Percentiles rank a stretch among this genome's conserved stretches.
Conservation (phyloP, 2,888 invertebrate species). For the Drosophila paranaensis region DNA sequence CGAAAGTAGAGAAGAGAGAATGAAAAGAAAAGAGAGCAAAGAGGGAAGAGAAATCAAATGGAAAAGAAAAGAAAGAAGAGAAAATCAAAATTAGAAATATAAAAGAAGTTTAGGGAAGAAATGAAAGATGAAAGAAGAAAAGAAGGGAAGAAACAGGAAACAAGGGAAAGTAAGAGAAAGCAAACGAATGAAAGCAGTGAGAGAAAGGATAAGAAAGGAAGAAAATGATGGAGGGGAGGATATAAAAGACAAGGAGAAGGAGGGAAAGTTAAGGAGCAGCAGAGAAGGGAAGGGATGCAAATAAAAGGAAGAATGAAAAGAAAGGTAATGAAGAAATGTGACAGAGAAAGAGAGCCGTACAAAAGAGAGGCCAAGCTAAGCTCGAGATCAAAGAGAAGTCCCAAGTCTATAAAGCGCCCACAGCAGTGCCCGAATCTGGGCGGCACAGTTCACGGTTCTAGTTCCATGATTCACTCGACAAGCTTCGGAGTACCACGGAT, state of each 20-base stretch:
- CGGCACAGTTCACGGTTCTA: background rate
- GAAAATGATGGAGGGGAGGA: background rate
- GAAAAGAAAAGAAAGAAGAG: background rate
- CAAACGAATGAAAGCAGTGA: background rate
- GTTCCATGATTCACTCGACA: background rate
- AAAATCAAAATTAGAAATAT: too few relatives aligned
- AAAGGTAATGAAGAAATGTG: background rate
- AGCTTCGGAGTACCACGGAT: background rate
- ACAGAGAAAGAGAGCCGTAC: too few relatives aligned
- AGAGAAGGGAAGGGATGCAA: background rate
- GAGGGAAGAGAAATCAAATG: background rate
- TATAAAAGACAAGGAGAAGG: too few relatives aligned
- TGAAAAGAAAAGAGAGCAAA: background rate
- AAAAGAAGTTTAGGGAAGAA: too few relatives aligned
- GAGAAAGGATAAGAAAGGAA: too few relatives aligned
- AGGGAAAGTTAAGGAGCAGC: background rate
- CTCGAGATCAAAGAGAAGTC: background rate
- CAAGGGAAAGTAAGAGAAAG: background rate
- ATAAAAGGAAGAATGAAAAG: background rate
- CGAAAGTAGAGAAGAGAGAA: too few relatives aligned
- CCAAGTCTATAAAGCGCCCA: background rate
- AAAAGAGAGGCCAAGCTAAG: background rate
- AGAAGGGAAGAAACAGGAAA: background rate
- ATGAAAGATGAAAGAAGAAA: background rate
- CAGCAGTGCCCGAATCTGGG: background rate